These are phyloP conservation scores for Candidula unifasciata DNA, from an alignment of 2,888 invertebrate species.

Conservation along the genomic window DNA sequence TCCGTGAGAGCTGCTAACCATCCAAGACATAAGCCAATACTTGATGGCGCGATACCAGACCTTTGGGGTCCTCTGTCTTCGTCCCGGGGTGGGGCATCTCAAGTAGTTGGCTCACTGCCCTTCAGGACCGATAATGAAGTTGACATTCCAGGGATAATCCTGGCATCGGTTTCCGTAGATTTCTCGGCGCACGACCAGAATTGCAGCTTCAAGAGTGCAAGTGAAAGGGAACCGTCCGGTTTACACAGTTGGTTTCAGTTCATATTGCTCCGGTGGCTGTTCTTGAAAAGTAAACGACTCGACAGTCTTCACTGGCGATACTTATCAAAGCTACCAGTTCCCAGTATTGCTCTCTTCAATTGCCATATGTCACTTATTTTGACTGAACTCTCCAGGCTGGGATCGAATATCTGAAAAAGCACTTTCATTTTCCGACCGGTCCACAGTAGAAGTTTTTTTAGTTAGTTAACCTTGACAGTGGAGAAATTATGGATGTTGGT, in stretches of 20 bases:
- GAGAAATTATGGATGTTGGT: not conserved
- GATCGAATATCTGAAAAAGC: slow-evolving; percentile 20
- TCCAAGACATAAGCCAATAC: slow-evolving; percentile 45
- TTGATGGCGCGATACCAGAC: slow-evolving; percentile 40
- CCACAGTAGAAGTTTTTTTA: not conserved
- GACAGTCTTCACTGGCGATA: not conserved
- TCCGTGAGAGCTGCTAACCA: not conserved
- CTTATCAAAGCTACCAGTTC: slow-evolving; percentile 12
- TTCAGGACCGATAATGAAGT: slow-evolving; percentile 49
- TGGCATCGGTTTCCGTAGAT: slow-evolving; percentile 13
- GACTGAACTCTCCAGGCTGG: not conserved
- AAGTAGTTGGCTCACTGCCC: slow-evolving; percentile 43
- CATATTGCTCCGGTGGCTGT: not conserved
- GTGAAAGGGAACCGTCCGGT: not conserved
- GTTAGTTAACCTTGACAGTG: not conserved
- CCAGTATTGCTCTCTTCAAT: not conserved
- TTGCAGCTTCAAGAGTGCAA: slow-evolving; percentile 3
- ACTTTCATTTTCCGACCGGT: not conserved
- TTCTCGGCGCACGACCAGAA: slow-evolving; percentile 24
- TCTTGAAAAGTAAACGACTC: slow-evolving; percentile 33
- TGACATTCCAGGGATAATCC: slow-evolving; percentile 51
- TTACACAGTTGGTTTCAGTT: slow-evolving; percentile 26
- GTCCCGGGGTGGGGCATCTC: slow-evolving; percentile 19
- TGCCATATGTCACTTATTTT: slow-evolving; percentile 37
- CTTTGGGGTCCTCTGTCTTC: not conserved